Percentiles rank a stretch among this genome's conserved stretches.
Conservation (phyloP, 2,113 vertebrate genomes). For the Talpa occidentalis region DNA sequence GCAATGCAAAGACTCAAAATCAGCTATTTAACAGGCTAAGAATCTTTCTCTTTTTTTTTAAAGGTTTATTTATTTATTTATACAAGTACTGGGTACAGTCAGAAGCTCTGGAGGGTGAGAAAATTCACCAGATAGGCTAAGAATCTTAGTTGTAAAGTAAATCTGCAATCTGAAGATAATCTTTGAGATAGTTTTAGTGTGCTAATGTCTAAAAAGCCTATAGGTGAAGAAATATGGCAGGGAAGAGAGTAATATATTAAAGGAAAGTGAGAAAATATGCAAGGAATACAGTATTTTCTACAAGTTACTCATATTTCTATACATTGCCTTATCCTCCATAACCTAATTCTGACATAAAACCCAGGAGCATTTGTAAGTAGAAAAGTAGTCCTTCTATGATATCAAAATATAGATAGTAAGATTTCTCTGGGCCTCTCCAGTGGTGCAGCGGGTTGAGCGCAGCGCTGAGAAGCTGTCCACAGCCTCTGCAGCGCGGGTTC, state of each 20-base stretch:
- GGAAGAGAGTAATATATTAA: not conserved
- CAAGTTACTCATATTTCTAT: not conserved
- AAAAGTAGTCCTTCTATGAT: not conserved
- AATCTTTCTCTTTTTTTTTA: too few relatives aligned
- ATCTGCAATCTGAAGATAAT: not conserved
- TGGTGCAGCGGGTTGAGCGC: too few relatives aligned
- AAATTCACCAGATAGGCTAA: too few relatives aligned
- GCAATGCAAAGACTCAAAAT: not conserved
- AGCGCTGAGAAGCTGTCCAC: too few relatives aligned
- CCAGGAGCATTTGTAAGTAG: not conserved
- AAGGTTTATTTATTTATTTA: too few relatives aligned
- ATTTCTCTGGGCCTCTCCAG: too few relatives aligned
- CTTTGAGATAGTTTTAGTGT: not conserved
- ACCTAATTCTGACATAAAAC: constrained; percentile 7
- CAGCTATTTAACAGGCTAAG: not conserved
- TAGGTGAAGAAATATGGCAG: not conserved
- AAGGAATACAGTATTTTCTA: not conserved
- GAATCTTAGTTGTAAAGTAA: not conserved
- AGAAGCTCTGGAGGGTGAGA: too few relatives aligned
- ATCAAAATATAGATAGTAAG: not conserved
- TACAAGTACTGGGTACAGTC: too few relatives aligned
- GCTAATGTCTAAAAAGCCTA: not conserved
- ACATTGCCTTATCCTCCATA: not conserved
- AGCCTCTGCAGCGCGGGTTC: too few relatives aligned
- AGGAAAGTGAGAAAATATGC: not conserved